Evolutionary conservation across 1,140 invertebrate genomes (phyloP).

Genomic region (Pollicipes pollicipes): DNA sequence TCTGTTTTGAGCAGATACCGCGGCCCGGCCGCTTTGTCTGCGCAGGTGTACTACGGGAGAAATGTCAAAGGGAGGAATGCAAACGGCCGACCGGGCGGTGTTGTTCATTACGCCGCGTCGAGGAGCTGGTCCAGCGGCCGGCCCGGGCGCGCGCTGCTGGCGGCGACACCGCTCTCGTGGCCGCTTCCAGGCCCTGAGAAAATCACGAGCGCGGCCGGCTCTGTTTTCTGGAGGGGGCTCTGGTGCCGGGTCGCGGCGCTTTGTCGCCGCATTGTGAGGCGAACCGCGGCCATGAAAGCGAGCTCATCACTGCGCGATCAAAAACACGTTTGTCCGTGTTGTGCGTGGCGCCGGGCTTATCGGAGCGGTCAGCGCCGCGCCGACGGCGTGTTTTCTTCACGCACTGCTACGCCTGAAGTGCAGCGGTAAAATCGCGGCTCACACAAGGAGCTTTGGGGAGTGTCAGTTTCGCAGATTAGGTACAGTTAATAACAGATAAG

Average conservation of each 20-base stretch:
- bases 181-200: too few species aligned
- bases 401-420: not conserved
- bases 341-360: not conserved
- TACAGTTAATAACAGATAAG: slow-evolving; percentile 1
- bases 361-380: not conserved
- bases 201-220: too few species aligned
- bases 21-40: not conserved
- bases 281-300: not conserved
- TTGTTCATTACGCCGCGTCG: not conserved
- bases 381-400: not conserved
- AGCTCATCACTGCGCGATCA: not conserved
- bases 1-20: not conserved
- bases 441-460: not conserved
- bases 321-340: not conserved
- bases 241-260: not conserved
- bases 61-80: not conserved
- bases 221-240: not conserved
- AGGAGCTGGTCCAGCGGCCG: too few species aligned
- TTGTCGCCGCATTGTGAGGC: not conserved
- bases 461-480: slow-evolving; percentile 1
- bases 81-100: not conserved
- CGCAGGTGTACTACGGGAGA: not conserved
- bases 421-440: not conserved
- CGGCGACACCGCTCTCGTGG: too few species aligned
- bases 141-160: too few species aligned